phyloP scores from a whole-genome alignment of 2,797 vertebrate genomes.

The Sorex maritimensis region DNA sequence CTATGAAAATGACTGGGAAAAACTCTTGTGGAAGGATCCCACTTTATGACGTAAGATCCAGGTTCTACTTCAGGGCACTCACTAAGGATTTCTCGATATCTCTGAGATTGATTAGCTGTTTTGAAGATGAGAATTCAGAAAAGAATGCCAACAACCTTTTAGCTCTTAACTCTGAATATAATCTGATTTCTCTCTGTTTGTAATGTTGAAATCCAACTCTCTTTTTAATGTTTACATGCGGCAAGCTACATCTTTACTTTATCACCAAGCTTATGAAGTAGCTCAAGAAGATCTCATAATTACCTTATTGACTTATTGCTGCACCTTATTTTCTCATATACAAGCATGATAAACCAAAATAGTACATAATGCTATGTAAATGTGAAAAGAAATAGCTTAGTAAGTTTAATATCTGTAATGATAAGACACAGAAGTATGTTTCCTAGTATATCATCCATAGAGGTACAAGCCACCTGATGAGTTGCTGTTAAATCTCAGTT shows the following conservation, averaged over 20 bases:
- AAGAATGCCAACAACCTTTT: conserved; percentile 17
- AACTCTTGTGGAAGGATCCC: background rate
- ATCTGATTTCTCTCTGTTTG: background rate
- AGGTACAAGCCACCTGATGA: background rate
- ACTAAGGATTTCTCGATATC: background rate
- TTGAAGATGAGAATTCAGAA: conserved; percentile 1
- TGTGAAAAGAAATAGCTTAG: conserved; percentile 38
- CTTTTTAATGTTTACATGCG: background rate
- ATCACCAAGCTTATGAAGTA: background rate
- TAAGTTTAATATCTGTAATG: conserved; percentile 6
- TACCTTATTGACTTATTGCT: conserved; percentile 52
- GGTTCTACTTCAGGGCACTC: conserved; percentile 20
- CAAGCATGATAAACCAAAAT: conserved; percentile 36
- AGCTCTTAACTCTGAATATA: conserved; percentile 3
- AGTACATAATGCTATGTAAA: conserved; percentile 56
- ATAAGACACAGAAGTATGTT: conserved; percentile 24
- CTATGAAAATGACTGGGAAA: background rate
- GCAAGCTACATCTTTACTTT: background rate
- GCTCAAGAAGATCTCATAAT: conserved; percentile 26
- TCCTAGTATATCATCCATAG: background rate
- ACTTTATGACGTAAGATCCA: conserved; percentile 25
- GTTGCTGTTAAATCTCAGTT: conserved; percentile 47
- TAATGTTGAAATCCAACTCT: conserved; percentile 10
- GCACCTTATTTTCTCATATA: conserved; percentile 16
- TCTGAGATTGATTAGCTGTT: conserved; percentile 23